Evolutionary conservation across 35 echinoderm and acorn worm genomes (phyloP).

Genomic region (Hemicentrotus pulcherrimus): DNA sequence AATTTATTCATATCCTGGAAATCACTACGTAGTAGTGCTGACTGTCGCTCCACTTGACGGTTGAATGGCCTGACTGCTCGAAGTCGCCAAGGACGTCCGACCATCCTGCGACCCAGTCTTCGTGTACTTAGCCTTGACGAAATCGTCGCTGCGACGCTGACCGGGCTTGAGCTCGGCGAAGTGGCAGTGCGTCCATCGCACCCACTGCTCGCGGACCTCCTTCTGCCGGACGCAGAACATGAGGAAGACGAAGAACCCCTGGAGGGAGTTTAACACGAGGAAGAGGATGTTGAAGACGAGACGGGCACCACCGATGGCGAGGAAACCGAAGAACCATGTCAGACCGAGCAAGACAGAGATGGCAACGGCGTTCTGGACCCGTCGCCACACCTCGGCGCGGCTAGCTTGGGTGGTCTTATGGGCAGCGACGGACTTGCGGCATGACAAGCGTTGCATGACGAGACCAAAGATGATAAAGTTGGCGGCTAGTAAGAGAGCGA

Average conservation of each 20-base stretch:
- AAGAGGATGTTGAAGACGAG: constrained; percentile 48
- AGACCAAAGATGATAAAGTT: constrained; percentile 37
- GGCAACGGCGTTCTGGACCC: constrained; percentile 52
- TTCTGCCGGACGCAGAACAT: constrained; percentile 63
- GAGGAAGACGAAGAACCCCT: constrained; percentile 80
- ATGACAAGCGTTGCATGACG: constrained; percentile 11
- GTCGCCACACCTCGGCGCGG: background rate
- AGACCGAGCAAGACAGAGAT: constrained; percentile 50
- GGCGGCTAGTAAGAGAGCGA: background rate
- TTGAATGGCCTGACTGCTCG: background rate
- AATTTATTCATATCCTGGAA: background rate
- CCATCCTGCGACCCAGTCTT: background rate
- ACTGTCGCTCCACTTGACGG: constrained; percentile 20
- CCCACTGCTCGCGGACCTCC: constrained; percentile 36
- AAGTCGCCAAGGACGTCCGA: constrained; percentile 13
- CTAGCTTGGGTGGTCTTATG: background rate
- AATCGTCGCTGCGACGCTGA: background rate
- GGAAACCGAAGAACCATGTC: constrained; percentile 57
- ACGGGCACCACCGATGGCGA: constrained; percentile 47
- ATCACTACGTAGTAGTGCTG: background rate
- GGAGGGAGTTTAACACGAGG: constrained; percentile 60
- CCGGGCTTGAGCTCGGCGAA: constrained; percentile 14
- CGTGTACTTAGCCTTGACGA: background rate
- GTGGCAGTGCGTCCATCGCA: constrained; percentile 14
- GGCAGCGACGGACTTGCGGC: constrained; percentile 2